phyloP scores from a whole-genome alignment of 2,113 vertebrate species.

The Arothron firmamentum region DNA sequence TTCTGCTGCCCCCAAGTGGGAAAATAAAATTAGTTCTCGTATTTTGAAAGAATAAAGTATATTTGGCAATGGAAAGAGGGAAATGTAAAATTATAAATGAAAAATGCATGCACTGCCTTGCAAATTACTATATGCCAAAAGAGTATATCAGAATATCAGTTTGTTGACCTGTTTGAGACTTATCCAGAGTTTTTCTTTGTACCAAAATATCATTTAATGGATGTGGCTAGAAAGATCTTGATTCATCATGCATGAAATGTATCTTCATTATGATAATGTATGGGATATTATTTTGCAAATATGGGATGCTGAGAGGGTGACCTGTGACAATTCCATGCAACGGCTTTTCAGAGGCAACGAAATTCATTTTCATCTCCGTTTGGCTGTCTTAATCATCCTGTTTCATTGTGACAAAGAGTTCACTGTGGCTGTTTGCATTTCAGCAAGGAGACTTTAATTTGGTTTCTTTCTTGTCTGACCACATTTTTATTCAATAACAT shows the following conservation, averaged over 20 bases:
- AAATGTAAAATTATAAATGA: not conserved
- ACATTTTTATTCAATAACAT: conserved; percentile 14
- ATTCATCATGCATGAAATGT: conserved; percentile 74
- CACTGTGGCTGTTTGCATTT: conserved; percentile 67
- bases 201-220: conserved; percentile 67
- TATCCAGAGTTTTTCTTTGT: too few relatives aligned
- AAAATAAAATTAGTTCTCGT: not conserved
- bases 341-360: conserved; percentile 63
- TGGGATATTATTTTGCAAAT: conserved; percentile 76
- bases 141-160: too few relatives aligned
- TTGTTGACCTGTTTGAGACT: too few relatives aligned
- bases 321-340: conserved; percentile 73
- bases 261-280: conserved; percentile 77
- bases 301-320: conserved; percentile 65
- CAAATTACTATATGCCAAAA: too few relatives aligned
- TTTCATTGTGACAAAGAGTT: conserved; percentile 75
- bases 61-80: not conserved
- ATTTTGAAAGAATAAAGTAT: not conserved
- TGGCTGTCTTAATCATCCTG: conserved; percentile 76
- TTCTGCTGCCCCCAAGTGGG: conserved; percentile 17
- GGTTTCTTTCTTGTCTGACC: conserved; percentile 25
- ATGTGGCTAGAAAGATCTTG: conserved; percentile 72
- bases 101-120: too few relatives aligned
- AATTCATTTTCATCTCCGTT: conserved; percentile 81
- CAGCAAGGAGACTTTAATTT: conserved; percentile 28